Evolutionary conservation across 1,140 invertebrate genomes (phyloP), one percentile per base, ranked within the genome.

Genomic region (Periplaneta americana): DNA sequence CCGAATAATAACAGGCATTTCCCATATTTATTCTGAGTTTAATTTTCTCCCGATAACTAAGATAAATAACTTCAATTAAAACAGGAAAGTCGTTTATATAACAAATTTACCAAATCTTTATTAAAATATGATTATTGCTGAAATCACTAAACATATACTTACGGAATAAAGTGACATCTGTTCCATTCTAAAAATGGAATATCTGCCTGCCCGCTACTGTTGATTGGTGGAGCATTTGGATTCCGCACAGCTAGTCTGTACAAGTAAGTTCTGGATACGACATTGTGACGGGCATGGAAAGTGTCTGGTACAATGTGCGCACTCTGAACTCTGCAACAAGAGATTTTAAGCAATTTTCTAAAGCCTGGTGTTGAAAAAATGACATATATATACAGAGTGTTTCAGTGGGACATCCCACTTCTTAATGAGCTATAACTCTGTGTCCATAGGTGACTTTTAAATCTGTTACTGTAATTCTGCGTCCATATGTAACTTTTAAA

Each of bases 151-250:
- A 48, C 75, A 75, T 32, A 76, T 78, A 81, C 81, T 84, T 87
- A 91, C 90, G 87, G 87, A 76, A 87, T 80, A 86, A 90, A 91
- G 83, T 88, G 86, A 83, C 88, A 88, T 82, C 90, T 88, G 78
- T 86, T 87, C 86, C 87, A 88, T 85, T 91, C 91, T 86, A 91
- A 89, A 75, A 92, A 88, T 34, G 91, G 91, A 78, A 89, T 86
- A 36, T 77, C 35, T 34, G 34, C 32, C 34, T 18, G 17, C 9
- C 10, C 77, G 8, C 34, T 5, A 35, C 2, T 15, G 32, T 77
- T 81, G 15, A 78, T 22, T n/a, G 48, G 39, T 66, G 74, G 82
- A 22, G 75, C 81, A 74, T 83, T 75, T 39, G 82, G 78, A 34
- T 83, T 83, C 22, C 82, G 37, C 18, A 83, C 82, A 57, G 83